These are phyloP conservation scores for Stichopus chloronotus DNA, from an alignment of 35 echinoderm and acorn worm species.

Conservation along the genomic window DNA sequence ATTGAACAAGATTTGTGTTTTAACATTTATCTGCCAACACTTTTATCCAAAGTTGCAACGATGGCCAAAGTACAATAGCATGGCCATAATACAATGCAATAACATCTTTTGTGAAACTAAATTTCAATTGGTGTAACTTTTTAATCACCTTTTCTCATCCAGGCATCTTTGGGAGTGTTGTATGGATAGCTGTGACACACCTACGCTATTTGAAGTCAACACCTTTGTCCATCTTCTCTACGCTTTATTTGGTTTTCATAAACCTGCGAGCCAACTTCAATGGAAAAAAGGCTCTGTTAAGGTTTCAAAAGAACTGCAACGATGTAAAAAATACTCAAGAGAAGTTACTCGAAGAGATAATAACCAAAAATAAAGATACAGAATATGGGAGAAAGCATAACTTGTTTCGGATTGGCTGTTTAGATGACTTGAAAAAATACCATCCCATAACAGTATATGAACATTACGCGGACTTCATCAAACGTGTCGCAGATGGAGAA, in stretches of 20 bases:
- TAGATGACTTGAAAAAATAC: constrained; percentile 15
- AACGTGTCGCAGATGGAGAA: constrained; percentile 58
- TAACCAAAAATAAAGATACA: constrained; percentile 31
- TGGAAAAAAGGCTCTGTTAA: background rate
- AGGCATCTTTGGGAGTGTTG: too few relatives aligned
- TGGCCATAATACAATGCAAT: too few relatives aligned
- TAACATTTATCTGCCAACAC: too few relatives aligned
- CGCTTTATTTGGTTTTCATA: background rate
- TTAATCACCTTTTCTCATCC: too few relatives aligned
- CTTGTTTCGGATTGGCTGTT: background rate
- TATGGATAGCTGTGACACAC: too few relatives aligned
- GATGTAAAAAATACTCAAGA: background rate
- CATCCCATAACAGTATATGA: constrained; percentile 52
- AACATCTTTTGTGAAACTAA: too few relatives aligned
- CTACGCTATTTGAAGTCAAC: too few relatives aligned
- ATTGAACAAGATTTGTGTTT: too few relatives aligned
- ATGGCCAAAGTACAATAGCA: too few relatives aligned
- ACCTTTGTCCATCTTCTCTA: too few relatives aligned
- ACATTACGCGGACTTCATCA: constrained; percentile 45
- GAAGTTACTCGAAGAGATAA: constrained; percentile 1
- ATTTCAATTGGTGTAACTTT: too few relatives aligned
- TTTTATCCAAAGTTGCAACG: too few relatives aligned
- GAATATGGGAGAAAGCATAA: constrained; percentile 20
- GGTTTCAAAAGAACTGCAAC: background rate
- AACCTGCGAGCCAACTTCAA: background rate